Evolutionary conservation across 2,888 invertebrate genomes (phyloP), one percentile per base, ranked within the genome.

Genomic region (Polydrusus tereticollis): DNA sequence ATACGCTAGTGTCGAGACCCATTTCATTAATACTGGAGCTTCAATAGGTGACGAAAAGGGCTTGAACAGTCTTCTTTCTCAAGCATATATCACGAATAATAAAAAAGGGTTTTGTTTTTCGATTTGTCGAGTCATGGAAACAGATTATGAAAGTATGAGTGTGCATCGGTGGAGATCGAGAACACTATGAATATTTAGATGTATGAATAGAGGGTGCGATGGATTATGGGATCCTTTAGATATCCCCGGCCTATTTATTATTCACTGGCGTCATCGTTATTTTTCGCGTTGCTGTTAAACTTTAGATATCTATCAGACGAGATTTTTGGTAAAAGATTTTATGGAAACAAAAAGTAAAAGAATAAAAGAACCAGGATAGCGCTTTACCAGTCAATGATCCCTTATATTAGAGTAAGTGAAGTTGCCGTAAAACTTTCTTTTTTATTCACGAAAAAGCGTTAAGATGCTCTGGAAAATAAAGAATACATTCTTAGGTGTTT

Each of bases 111-210:
- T 68, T 75, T 73, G 72, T 76, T 76, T 76, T 72, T 64, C 55
- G 74, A 76, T 70, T 65, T 72, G 76, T 67, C 69, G 71, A 75
- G 75, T 76, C 76, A 76, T 75, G 72, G 72, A 69, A 74, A 70
- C 68, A 70, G 62, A 70, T 67, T 67, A 68, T 75, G 65, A 70
- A 71, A 72, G 69, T 75, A 72, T 69, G 71, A 69, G 71, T 62
- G 57, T 68, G 73, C 65, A 60, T 64, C 64, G 64, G 62, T 33
- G 26, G 45, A 62, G 29, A 62, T 62, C 23, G 41, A 41, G 29
- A 67, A 23, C 29, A 33, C 67, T 38, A 67, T 67, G 67, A 67
- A 67, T 67, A 67, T 67, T 59, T 67, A 67, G 59, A 45, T 58
- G 67, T 47, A 58, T 59, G 67, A 67, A 59, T 26, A 47, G 60